These are phyloP conservation scores for Zosterops borbonicus DNA, from an alignment of 2,113 vertebrate species.

Conservation along the genomic window DNA sequence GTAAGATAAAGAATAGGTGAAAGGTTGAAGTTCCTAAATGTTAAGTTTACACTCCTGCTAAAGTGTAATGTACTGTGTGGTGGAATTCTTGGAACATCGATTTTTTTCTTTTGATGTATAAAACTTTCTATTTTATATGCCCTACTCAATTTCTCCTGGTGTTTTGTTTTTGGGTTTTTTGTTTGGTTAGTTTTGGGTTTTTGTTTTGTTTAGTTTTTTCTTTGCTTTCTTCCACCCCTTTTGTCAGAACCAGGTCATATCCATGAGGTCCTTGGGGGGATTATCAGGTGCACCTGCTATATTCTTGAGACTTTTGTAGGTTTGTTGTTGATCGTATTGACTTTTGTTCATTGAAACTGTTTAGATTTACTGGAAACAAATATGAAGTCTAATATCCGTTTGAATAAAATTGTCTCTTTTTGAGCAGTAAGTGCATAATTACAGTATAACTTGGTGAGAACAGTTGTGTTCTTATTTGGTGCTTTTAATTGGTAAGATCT, in stretches of 20 bases:
- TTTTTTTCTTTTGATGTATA: background rate
- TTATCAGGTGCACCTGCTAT: slow-evolving; percentile 36
- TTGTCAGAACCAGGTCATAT: slow-evolving; percentile 85
- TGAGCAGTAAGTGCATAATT: background rate
- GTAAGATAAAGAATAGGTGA: background rate
- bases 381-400: background rate
- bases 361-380: background rate
- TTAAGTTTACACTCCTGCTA: background rate
- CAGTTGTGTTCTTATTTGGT: background rate
- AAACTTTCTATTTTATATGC: slow-evolving; percentile 47
- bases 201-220: background rate
- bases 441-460: background rate
- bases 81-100: background rate
- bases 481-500: background rate
- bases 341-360: background rate
- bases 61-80: background rate
- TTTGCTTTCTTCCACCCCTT: slow-evolving; percentile 64
- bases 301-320: background rate
- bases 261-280: slow-evolving; percentile 81
- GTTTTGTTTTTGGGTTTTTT: background rate
- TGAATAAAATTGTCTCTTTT: background rate
- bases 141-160: slow-evolving; percentile 23
- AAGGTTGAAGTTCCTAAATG: background rate
- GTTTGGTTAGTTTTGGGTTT: background rate
- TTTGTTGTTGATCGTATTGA: background rate